Evolutionary conservation across 2,113 vertebrate species (phyloP).

Genomic region (Thalassarche chlororhynchos): DNA sequence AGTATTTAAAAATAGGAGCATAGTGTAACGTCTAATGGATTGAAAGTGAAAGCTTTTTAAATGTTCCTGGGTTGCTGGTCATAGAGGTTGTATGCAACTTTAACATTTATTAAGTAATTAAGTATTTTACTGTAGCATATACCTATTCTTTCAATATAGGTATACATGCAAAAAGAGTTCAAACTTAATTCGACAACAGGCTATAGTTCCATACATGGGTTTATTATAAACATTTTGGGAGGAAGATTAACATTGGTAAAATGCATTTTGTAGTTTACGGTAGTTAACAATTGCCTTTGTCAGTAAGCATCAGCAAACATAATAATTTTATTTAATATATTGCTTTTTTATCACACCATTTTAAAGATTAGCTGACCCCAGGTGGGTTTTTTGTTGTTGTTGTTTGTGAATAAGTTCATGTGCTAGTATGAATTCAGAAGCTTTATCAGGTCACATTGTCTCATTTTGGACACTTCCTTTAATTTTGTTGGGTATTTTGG

Average conservation of each 20-base stretch:
- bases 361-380: background rate
- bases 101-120: constrained; percentile 21
- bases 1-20: constrained; percentile 52
- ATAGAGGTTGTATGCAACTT: background rate
- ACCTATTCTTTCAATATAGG: background rate
- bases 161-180: background rate
- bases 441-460: background rate
- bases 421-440: background rate
- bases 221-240: constrained; percentile 32
- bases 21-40: background rate
- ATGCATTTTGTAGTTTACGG: constrained; percentile 27
- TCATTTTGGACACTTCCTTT: background rate
- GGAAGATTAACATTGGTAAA: constrained; percentile 10
- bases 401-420: background rate
- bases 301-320: background rate
- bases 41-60: constrained; percentile 41
- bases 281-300: background rate
- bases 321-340: background rate
- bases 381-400: background rate
- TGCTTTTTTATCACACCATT: background rate
- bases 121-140: constrained; percentile 7
- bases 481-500: background rate
- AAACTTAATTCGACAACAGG: background rate
- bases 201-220: background rate
- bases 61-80: constrained; percentile 24